phyloP scores from a whole-genome alignment of 2,113 vertebrate species.

The Platysteira castanea region DNA sequence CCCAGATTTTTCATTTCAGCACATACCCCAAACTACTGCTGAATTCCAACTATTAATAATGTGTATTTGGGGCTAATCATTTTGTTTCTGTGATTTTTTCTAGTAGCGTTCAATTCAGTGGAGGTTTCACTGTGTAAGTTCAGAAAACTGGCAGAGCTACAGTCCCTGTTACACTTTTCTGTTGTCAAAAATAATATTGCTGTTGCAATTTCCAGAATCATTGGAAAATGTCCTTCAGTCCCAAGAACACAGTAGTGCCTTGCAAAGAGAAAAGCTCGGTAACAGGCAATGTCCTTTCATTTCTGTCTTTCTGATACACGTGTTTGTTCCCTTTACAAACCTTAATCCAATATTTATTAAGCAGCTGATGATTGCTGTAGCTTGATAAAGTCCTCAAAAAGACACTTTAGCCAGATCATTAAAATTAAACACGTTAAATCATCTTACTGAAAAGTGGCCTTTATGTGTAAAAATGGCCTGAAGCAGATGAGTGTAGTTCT shows the following conservation, averaged over 20 bases:
- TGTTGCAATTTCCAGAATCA: not conserved
- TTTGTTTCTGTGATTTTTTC: not conserved
- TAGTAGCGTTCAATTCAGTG: not conserved
- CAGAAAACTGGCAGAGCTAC: not conserved
- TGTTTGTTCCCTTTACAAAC: conserved; percentile 4
- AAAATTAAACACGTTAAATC: conserved; percentile 37
- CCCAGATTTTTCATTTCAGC: not conserved
- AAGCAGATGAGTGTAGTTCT: not conserved
- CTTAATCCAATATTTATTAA: conserved; percentile 63
- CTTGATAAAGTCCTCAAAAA: conserved; percentile 45
- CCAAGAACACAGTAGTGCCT: not conserved
- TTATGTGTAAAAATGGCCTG: not conserved
- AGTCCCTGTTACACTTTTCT: not conserved
- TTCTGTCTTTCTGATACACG: not conserved
- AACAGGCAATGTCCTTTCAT: not conserved
- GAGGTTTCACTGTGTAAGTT: not conserved
- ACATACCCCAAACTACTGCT: not conserved
- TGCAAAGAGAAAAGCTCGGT: not conserved
- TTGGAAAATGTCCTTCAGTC: not conserved
- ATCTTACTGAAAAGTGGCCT: not conserved
- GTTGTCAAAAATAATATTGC: not conserved
- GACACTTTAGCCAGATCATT: conserved; percentile 26
- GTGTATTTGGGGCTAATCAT: not conserved
- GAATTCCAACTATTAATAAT: not conserved
- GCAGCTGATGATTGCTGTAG: conserved; percentile 36